These are phyloP conservation scores for Mus spicilegus DNA, from an alignment of 2,113 vertebrate genomes.

Conservation along the genomic window DNA sequence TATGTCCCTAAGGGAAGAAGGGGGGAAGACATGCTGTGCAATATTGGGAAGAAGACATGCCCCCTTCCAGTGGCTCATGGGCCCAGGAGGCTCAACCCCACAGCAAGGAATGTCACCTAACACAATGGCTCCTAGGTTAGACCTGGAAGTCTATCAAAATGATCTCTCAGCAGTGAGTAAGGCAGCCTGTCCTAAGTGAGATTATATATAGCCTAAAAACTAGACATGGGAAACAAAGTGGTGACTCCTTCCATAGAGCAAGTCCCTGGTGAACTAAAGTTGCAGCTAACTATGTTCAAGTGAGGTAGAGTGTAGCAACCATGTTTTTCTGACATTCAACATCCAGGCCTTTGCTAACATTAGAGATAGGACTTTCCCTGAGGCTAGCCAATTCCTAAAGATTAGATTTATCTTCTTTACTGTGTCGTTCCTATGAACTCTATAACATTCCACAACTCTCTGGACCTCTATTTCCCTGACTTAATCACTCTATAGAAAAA, in stretches of 20 bases:
- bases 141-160: neutral
- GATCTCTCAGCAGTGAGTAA: neutral
- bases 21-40: neutral
- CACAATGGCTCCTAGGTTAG: neutral
- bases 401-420: neutral
- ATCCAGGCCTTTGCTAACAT: neutral
- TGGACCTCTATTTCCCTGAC: neutral
- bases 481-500: neutral
- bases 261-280: neutral
- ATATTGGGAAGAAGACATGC: neutral
- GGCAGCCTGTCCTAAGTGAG: neutral
- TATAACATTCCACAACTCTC: neutral
- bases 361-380: neutral
- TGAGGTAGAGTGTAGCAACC: neutral
- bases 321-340: neutral
- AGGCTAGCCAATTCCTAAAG: neutral
- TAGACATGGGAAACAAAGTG: neutral
- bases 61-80: neutral
- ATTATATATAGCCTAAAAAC: neutral
- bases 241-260: neutral
- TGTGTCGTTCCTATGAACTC: neutral
- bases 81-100: neutral
- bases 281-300: neutral
- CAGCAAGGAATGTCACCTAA: neutral
- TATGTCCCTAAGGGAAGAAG: neutral